Base-by-base conservation (phyloP, 2,888 invertebrate genomes). In the Lochmaea capreae region DNA sequence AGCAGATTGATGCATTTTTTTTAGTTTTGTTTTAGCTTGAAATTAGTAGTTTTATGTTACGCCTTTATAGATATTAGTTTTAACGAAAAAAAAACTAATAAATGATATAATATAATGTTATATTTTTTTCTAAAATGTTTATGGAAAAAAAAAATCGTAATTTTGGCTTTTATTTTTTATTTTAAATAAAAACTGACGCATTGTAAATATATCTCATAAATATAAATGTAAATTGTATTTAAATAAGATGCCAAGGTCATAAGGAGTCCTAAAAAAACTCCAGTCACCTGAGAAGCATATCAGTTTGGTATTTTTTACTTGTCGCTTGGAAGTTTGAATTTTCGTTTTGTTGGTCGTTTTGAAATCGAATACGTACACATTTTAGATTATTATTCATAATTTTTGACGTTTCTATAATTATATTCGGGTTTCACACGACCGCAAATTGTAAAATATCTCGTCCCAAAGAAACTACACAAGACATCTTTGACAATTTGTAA, bases 1-100 rank as follows among this genome's bases (percentile, higher is more conserved):
- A 74, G 74, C 74, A 74, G 74, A 74, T 67, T 74, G 59, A 72
- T 74, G 74, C 74, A 74, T 72, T 74, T 65, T 67, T 67, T 46
- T 46, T 46, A 65, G 52, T 74, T 68, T 65, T 66, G 54, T 49
- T 58, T 67, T 65, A 72, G 68, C 62, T 67, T 72, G 72, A 72
- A 72, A 72, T 72, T 62, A 67, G 61, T 63, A 72, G 63, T 63
- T 72, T 65, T 72, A 67, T 72, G 62, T 63, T 43, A 63, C 42
- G 39, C 62, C 62, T 62, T 39, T 62, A 39, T 63, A 63, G 39
- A 43, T 43, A 63, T 63, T 63, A 63, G 62, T 63, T 63, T 18
- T 39, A 63, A 63, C 62, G 62, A 43, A 43, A 63, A 54, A 18
- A n/a, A 16, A 54, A 63, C 11, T 11, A 43, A 62, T 43, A 42